A percentile compares a stretch with the other conserved stretches of the same genome.
phyloP scores from a whole-genome alignment of 2,113 vertebrate species.

The Atherinomorus stipes region DNA sequence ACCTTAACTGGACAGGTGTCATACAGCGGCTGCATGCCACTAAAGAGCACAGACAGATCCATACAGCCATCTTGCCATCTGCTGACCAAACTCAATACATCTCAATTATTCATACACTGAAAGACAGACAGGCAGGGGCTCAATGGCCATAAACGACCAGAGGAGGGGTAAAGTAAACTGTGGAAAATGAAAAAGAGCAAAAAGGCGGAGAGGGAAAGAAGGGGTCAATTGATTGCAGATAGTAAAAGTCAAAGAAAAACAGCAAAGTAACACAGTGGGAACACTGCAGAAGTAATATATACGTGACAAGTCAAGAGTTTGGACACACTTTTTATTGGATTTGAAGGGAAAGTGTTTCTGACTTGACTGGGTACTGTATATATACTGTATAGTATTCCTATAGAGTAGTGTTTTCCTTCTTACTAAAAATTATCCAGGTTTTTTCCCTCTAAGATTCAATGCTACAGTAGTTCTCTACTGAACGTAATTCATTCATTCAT shows the following conservation, averaged over 20 bases:
- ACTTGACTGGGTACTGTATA: no score
- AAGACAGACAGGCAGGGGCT: slow-evolving; percentile 53
- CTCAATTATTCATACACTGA: slow-evolving; percentile 78
- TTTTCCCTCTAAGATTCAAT: no score
- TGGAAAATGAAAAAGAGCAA: slow-evolving; percentile 30
- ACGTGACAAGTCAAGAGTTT: no score
- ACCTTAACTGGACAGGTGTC: slow-evolving; percentile 70
- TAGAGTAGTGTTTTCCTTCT: no score
- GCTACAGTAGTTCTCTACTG: no score
- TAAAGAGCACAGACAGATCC: slow-evolving; percentile 68
- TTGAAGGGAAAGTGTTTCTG: no score
- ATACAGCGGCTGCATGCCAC: slow-evolving; percentile 43
- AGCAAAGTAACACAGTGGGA: not conserved
- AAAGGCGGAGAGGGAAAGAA: slow-evolving; percentile 13
- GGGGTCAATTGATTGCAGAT: slow-evolving; percentile 40
- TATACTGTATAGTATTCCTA: no score
- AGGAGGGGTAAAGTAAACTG: slow-evolving; percentile 36
- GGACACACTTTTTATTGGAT: no score
- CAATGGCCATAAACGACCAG: slow-evolving; percentile 18
- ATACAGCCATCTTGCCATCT: slow-evolving; percentile 75
- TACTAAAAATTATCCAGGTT: no score
- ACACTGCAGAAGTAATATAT: not conserved
- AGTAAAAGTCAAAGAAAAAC: slow-evolving; percentile 5
- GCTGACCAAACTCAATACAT: slow-evolving; percentile 74
- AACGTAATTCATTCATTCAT: no score